Evolutionary conservation across 2,797 vertebrate species (phyloP).

Genomic region (Gallirallus australis): DNA sequence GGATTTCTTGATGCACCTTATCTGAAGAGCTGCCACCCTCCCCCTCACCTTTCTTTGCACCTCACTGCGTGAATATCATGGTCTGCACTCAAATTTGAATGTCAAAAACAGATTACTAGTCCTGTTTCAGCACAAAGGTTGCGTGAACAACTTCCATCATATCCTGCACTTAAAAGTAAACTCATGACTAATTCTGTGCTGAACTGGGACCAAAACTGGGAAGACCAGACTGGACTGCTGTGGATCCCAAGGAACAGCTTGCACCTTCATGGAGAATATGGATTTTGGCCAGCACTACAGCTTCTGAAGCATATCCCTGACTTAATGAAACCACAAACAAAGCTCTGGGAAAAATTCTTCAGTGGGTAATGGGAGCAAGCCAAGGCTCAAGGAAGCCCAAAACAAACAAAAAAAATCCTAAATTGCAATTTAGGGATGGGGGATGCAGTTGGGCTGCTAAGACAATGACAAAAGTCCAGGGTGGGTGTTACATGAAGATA

Average conservation of each 20-base stretch:
- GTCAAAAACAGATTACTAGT: not conserved
- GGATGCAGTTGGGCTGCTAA: not conserved
- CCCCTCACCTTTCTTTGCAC: not conserved
- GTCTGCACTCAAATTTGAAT: not conserved
- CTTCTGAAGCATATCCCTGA: not conserved
- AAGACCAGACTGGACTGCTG: not conserved
- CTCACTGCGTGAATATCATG: not conserved
- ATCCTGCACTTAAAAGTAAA: not conserved
- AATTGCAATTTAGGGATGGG: not conserved
- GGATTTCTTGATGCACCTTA: not conserved
- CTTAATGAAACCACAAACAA: not conserved
- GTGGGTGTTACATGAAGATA: not conserved
- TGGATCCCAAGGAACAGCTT: not conserved
- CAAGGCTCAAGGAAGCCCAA: not conserved
- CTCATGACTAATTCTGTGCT: not conserved
- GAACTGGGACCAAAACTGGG: not conserved
- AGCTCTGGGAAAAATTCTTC: not conserved
- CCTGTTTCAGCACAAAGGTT: not conserved
- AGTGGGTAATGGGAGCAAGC: not conserved
- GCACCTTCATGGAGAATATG: not conserved
- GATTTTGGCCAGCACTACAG: not conserved
- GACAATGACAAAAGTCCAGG: not conserved
- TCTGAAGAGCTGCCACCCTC: not conserved
- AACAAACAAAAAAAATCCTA: not conserved
- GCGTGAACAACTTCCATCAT: not conserved